Conservation (phyloP, 1,140 invertebrate species). For the Papilio aristodemus region DNA sequence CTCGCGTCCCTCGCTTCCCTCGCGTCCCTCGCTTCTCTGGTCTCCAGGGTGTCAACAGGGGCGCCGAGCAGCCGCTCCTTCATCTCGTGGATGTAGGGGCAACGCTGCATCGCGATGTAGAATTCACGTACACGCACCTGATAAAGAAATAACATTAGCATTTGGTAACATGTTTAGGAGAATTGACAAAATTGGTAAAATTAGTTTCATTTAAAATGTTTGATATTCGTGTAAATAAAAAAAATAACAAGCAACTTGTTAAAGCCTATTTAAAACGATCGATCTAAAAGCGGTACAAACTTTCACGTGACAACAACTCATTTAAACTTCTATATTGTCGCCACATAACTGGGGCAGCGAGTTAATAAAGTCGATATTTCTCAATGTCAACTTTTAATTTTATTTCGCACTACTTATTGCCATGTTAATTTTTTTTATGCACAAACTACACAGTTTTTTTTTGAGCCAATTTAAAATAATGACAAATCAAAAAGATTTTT, state of each 20-base stretch:
- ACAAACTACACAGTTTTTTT: neutral
- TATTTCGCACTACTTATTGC: slow-evolving; percentile 11
- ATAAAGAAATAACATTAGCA: slow-evolving; percentile 28
- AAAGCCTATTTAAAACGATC: slow-evolving; percentile 11
- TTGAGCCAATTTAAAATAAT: neutral
- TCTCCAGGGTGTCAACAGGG: slow-evolving; percentile 66
- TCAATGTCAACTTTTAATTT: slow-evolving; percentile 21
- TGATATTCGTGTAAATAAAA: no score
- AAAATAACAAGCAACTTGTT: neutral
- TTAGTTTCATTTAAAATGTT: no score
- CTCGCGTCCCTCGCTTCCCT: slow-evolving; percentile 10
- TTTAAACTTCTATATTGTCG: slow-evolving; percentile 12
- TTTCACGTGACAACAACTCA: slow-evolving; percentile 14
- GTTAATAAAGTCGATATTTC: slow-evolving; percentile 12
- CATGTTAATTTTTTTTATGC: neutral
- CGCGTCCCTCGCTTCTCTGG: slow-evolving; percentile 25
- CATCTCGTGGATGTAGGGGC: slow-evolving; percentile 94
- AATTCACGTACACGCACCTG: slow-evolving; percentile 75
- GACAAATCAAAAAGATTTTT: neutral
- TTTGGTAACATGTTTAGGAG: no score
- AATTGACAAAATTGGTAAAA: no score
- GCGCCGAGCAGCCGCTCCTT: slow-evolving; percentile 90
- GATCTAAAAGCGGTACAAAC: neutral
- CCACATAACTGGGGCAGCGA: slow-evolving; percentile 6
- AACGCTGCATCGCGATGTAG: slow-evolving; percentile 88